phyloP scores from a whole-genome alignment of 1,140 invertebrate species.

The Dolichoris vasculosae region DNA sequence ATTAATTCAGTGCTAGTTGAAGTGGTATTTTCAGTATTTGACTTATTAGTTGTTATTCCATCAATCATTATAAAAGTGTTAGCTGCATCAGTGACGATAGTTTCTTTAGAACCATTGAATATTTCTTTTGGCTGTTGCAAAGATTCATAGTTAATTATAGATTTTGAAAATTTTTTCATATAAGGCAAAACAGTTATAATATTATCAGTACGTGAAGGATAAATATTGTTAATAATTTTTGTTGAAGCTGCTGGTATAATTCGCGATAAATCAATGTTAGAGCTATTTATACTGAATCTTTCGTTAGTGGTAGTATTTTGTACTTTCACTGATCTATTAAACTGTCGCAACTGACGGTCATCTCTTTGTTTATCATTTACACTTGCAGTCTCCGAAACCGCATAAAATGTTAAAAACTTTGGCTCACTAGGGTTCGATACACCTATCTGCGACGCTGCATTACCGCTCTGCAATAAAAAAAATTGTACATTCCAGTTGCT shows the following conservation, averaged over 20 bases:
- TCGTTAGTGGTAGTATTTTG: conserved; percentile 64
- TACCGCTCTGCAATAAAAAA: conserved; percentile 71
- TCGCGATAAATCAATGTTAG: conserved; percentile 60
- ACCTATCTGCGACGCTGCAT: conserved; percentile 59
- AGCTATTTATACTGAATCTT: conserved; percentile 60
- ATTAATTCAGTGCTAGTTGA: conserved; percentile 32
- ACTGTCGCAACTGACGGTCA: conserved; percentile 52
- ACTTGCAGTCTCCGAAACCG: conserved; percentile 69
- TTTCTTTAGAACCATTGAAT: neutral
- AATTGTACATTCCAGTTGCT: conserved; percentile 67
- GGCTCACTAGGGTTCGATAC: conserved; percentile 68
- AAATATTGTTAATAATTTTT: conserved; percentile 31
- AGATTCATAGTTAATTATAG: neutral
- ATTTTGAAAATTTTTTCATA: neutral
- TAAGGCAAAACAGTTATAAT: neutral
- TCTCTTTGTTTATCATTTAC: conserved; percentile 68
- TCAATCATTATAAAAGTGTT: neutral
- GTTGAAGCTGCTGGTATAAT: conserved; percentile 31
- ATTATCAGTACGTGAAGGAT: neutral
- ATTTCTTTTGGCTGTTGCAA: neutral
- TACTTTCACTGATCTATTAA: conserved; percentile 61
- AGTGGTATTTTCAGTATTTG: conserved; percentile 35
- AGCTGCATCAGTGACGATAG: neutral
- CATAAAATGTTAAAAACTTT: conserved; percentile 69
- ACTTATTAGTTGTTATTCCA: conserved; percentile 29